Percentiles rank a stretch among this genome's conserved stretches.
Evolutionary conservation across 37 sponge, comb jelly and placozoan genomes (phyloP).

Genomic region (Hormiphora californensis): DNA sequence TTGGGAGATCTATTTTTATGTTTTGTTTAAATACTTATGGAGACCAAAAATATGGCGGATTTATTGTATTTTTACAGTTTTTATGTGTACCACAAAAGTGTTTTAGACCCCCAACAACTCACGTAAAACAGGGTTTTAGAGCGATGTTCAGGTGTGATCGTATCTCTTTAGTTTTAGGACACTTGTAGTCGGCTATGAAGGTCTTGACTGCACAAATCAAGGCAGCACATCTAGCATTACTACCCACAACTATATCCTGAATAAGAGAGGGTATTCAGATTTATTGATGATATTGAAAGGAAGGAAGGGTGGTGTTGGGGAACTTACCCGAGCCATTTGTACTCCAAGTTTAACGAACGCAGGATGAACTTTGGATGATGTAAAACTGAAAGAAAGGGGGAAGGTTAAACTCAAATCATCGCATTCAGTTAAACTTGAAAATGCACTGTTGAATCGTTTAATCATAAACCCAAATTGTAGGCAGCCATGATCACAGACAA

Average conservation of each 20-base stretch:
- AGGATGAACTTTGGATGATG: slow-evolving; percentile 20
- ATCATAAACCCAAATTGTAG: too few species aligned
- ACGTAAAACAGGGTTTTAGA: slow-evolving; percentile 46
- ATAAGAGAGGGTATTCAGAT: background rate
- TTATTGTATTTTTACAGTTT: background rate
- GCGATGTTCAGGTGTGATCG: background rate
- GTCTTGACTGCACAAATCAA: slow-evolving; percentile 24
- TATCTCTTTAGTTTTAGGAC: slow-evolving; percentile 28
- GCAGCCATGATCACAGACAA: too few species aligned
- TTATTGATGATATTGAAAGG: background rate
- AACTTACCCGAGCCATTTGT: slow-evolving; percentile 6
- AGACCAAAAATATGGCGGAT: background rate
- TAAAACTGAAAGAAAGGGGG: background rate
- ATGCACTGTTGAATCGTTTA: too few species aligned
- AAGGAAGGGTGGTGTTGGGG: background rate
- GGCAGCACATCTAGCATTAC: slow-evolving; percentile 35
- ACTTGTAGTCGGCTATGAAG: background rate
- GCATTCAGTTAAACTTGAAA: too few species aligned
- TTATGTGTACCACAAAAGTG: background rate
- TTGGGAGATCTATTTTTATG: background rate
- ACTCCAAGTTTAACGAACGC: background rate
- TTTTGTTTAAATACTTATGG: background rate
- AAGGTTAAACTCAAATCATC: too few species aligned
- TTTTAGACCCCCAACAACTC: background rate
- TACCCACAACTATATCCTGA: slow-evolving; percentile 28